A percentile compares a stretch with the other conserved stretches of the same genome.
Conservation (phyloP, 2,113 vertebrate species). For the Isichthys henryi region DNA sequence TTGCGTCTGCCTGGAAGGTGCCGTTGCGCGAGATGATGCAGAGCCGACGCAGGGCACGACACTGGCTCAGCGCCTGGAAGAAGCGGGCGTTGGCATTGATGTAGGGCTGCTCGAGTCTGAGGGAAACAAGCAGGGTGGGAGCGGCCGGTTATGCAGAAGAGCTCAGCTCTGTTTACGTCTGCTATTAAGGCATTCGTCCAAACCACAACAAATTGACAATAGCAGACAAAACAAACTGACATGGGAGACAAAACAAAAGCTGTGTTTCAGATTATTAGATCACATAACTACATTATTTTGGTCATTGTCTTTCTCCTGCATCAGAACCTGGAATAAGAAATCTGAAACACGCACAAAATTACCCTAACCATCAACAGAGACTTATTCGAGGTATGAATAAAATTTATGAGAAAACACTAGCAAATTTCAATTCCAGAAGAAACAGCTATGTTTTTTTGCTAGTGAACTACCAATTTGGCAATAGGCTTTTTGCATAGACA, state of each 20-base stretch:
- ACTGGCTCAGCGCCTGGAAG: constrained; percentile 85
- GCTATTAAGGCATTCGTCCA: neutral
- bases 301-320: neutral
- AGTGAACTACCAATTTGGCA: neutral
- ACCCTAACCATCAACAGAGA: neutral
- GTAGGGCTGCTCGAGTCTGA: constrained; percentile 90
- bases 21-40: constrained; percentile 89
- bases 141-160: neutral
- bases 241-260: neutral
- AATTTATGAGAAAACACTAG: neutral
- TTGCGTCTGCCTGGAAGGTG: constrained; percentile 77
- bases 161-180: neutral
- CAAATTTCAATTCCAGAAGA: neutral
- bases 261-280: neutral
- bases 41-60: constrained; percentile 72
- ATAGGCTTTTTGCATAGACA: neutral
- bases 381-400: neutral
- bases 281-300: neutral
- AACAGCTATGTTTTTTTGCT: neutral
- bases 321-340: neutral
- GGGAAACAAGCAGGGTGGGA: constrained; percentile 3
- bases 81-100: constrained; percentile 77
- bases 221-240: neutral
- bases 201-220: neutral
- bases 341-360: neutral